Percentiles rank a stretch among this genome's conserved stretches.
Evolutionary conservation across 2,888 invertebrate species (phyloP).

Genomic region (Nebria brevicollis): DNA sequence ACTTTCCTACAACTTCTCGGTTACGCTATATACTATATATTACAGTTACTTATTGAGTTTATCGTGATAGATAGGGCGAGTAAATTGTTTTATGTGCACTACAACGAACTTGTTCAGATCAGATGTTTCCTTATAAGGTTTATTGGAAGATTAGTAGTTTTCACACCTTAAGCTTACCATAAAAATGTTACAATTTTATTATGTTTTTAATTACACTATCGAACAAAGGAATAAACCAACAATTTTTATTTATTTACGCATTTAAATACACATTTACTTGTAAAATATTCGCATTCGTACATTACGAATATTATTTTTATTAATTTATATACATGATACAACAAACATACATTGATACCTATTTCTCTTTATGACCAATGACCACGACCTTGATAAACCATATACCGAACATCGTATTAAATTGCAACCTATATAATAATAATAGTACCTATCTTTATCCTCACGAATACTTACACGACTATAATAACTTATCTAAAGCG

Average conservation of each 20-base stretch:
- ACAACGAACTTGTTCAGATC: too few species aligned
- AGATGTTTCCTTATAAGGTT: too few species aligned
- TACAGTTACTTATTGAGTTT: slow-evolving; percentile 8
- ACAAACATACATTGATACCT: not conserved
- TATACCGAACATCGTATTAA: not conserved
- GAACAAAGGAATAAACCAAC: too few species aligned
- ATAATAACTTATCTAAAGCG: not conserved
- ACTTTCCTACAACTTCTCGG: slow-evolving; percentile 9
- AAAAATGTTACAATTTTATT: too few species aligned
- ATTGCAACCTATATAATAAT: not conserved
- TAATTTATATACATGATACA: not conserved
- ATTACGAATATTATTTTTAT: not conserved
- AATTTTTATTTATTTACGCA: too few species aligned
- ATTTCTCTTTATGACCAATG: not conserved
- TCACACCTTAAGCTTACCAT: too few species aligned
- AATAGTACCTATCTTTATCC: not conserved
- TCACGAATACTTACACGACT: not conserved
- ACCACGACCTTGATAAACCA: not conserved
- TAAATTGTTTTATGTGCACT: not conserved
- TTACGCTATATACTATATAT: slow-evolving; percentile 19
- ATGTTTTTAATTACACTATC: too few species aligned
- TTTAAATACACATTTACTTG: too few species aligned
- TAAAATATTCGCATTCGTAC: too few species aligned
- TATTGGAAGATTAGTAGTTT: too few species aligned
- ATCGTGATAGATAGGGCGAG: not conserved